Evolutionary conservation across 2,797 vertebrate genomes (phyloP).

Genomic region (Notamacropus eugenii): DNA sequence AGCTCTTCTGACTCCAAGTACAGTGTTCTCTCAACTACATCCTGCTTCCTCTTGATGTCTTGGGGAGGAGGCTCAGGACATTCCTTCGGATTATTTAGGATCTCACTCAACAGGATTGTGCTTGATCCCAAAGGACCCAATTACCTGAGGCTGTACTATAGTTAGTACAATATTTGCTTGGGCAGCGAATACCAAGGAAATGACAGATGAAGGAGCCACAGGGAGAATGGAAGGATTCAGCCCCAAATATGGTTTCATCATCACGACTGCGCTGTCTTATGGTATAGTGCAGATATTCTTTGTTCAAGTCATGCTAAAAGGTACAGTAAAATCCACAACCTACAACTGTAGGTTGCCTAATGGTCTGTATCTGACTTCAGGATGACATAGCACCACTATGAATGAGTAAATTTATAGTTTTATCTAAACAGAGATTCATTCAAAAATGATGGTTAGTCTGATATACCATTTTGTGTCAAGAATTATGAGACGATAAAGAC

Average conservation of each 20-base stretch:
- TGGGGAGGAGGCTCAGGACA: not conserved
- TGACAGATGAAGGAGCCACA: not conserved
- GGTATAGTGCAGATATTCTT: not conserved
- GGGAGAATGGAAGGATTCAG: not conserved
- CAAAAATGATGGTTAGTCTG: not conserved
- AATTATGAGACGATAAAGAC: not conserved
- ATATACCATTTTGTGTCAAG: not conserved
- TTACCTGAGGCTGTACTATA: not conserved
- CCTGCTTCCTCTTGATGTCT: not conserved
- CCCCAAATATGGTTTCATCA: not conserved
- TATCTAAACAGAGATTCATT: not conserved
- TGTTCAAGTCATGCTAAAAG: not conserved
- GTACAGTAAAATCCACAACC: not conserved
- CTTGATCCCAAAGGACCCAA: conserved; percentile 22
- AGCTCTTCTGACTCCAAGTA: not conserved
- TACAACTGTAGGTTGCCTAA: not conserved
- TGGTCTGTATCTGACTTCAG: conserved; percentile 12
- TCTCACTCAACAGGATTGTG: conserved; percentile 25
- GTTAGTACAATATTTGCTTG: not conserved
- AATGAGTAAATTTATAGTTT: not conserved
- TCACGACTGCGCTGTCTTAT: not conserved
- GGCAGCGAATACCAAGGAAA: not conserved
- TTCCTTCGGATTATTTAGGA: not conserved
- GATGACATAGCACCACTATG: not conserved
- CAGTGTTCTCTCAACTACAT: not conserved